Base-by-base conservation (phyloP, 2,113 vertebrate species). In the Pelodiscus sinensis region DNA sequence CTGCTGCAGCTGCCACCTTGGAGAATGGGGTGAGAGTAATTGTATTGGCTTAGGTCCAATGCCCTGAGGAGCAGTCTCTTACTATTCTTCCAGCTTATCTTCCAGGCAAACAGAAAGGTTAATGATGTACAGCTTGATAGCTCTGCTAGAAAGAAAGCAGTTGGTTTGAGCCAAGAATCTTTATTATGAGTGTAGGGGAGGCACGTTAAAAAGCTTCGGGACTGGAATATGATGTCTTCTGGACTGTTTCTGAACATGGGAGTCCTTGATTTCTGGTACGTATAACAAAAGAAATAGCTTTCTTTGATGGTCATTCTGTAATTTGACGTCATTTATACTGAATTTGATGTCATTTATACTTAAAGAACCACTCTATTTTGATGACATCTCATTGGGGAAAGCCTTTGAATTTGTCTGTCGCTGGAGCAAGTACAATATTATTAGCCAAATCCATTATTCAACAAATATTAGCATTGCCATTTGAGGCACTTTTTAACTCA, bases 61-160 rank as follows among this genome's bases (percentile, higher is more conserved):
- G 86, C 89, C 93, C 1, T 0, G 58, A 95, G 94, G 85, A 94
- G 79, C 50, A 87, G 93, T 89, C 81, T 89, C 94, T 95, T 95
- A 87, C 88, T 95, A 78, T 83, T 96, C 75, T 89, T 75, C 86
- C 84, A 96, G 81, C 95, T 96, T 91, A 94, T 96, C 92, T 92
- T 88, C 92, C 92, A 92, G 60, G 82, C 86, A 95, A 96, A 94
- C 86, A 93, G 95, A 97, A 97, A 97, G 93, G 91, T 96, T 97
- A 97, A 98, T 81, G 82, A 95, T 96, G 88, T 94, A 92, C 52
- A 92, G 85, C 71, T 93, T 97, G 93, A 96, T 96, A 96, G 92
- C 88, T 95, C 89, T 88, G 16, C 86, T 97, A 94, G 94, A 94
- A 96, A 97, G 80, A 93, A 97, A 96, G 88, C 78, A 94, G 84